These are phyloP conservation scores for Dicrostonyx torquatus DNA, from an alignment of 2,797 vertebrate genomes.

Conservation along the genomic window DNA sequence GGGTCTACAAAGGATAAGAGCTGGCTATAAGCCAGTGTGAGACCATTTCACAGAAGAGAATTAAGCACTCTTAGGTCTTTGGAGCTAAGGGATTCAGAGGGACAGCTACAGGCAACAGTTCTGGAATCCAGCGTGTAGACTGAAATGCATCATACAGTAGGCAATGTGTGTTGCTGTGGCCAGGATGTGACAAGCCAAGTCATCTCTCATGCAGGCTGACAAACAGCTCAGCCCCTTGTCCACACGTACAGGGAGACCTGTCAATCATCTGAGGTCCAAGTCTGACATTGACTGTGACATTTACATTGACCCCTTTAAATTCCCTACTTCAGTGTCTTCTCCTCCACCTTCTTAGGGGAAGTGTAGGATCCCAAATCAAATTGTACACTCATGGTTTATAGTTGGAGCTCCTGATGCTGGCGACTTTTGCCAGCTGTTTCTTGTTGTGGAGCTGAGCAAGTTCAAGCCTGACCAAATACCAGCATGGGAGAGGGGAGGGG, in stretches of 20 bases:
- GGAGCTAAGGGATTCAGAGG: too few relatives aligned
- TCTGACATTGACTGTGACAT: background rate
- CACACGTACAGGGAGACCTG: background rate
- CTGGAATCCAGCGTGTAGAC: too few relatives aligned
- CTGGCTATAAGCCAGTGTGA: too few relatives aligned
- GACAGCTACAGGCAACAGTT: background rate
- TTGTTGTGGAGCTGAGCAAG: background rate
- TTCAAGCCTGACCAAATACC: background rate
- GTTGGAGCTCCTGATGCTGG: background rate
- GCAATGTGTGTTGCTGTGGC: accelerated
- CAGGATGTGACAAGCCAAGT: background rate
- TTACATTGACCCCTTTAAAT: background rate
- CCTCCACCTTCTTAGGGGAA: background rate
- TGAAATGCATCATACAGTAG: background rate
- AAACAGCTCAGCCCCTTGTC: background rate
- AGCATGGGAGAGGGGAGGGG: background rate
- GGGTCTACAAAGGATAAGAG: background rate
- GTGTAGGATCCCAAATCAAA: background rate
- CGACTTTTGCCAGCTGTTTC: background rate
- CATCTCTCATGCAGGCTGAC: background rate
- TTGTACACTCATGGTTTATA: background rate
- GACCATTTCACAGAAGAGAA: background rate
- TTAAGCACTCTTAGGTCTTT: background rate
- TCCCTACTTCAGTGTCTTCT: background rate
- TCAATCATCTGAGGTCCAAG: background rate